Conservation (phyloP, 2,888 invertebrate species). For the Brassicogethes aeneus region DNA sequence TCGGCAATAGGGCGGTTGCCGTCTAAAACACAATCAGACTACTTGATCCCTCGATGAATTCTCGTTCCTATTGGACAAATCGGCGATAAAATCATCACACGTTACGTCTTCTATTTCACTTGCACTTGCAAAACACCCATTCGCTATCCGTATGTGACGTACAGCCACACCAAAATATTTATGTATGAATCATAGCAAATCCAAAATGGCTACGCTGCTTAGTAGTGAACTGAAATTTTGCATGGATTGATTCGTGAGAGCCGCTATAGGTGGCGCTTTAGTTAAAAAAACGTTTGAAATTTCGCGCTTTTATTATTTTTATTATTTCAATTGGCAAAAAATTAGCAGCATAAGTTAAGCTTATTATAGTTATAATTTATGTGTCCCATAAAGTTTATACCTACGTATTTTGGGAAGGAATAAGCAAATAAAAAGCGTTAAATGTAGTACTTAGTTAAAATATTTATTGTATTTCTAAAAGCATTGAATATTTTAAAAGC, state of each 20-base stretch:
- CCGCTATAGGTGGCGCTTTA: too few species aligned
- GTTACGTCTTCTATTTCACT: neutral
- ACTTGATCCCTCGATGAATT: neutral
- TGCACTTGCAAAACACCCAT: neutral
- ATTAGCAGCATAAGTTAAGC: too few species aligned
- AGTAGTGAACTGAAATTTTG: too few species aligned
- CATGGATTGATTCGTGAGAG: too few species aligned
- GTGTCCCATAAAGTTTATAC: too few species aligned
- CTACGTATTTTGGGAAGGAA: too few species aligned
- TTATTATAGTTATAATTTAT: too few species aligned
- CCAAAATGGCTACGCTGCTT: neutral
- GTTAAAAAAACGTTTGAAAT: too few species aligned
- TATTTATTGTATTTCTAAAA: neutral
- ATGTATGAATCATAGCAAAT: neutral
- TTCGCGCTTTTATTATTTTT: too few species aligned
- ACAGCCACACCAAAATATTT: neutral
- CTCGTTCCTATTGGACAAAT: neutral
- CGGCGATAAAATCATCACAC: neutral
- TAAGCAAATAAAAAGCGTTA: too few species aligned
- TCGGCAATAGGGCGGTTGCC: neutral
- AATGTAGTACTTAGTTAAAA: too few species aligned
- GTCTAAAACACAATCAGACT: neutral
- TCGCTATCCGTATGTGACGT: neutral
- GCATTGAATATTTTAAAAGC: neutral
- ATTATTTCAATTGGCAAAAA: too few species aligned